These are phyloP conservation scores for Cataglyphis rosenhaueri DNA, from an alignment of 2,888 invertebrate genomes.

Conservation along the genomic window DNA sequence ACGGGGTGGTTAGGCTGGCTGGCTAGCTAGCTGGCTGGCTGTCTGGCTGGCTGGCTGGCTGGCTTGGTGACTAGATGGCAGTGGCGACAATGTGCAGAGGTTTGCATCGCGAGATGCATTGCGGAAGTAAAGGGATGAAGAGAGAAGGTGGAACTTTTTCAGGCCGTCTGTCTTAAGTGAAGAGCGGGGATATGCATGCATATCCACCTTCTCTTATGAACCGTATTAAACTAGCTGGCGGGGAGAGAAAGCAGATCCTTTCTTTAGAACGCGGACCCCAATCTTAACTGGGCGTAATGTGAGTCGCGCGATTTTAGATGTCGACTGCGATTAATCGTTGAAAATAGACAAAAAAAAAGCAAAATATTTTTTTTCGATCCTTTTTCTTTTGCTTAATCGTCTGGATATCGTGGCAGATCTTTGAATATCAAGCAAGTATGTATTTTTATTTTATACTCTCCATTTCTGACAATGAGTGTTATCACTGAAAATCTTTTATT, in stretches of 20 bases:
- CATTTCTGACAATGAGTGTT: slow-evolving; percentile 20
- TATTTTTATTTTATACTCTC: slow-evolving; percentile 35
- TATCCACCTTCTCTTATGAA: slow-evolving; percentile 47
- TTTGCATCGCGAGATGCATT: slow-evolving; percentile 71
- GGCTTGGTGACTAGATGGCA: slow-evolving; percentile 72
- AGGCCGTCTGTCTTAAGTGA: slow-evolving; percentile 73
- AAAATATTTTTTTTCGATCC: slow-evolving; percentile 50
- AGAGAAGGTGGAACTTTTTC: slow-evolving; percentile 68
- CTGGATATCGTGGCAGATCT: slow-evolving; percentile 5
- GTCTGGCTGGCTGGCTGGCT: slow-evolving; percentile 68
- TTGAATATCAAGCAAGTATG: background rate
- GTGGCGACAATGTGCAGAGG: slow-evolving; percentile 70
- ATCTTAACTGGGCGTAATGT: slow-evolving; percentile 64
- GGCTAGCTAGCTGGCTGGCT: slow-evolving; percentile 74
- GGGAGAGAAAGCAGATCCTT: slow-evolving; percentile 64
- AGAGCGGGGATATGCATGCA: slow-evolving; percentile 58
- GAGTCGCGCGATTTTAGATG: slow-evolving; percentile 65
- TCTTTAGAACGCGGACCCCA: slow-evolving; percentile 66
- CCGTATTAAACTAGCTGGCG: slow-evolving; percentile 69
- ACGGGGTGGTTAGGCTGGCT: slow-evolving; percentile 81
- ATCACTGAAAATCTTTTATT: slow-evolving; percentile 30
- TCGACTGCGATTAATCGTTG: slow-evolving; percentile 65
- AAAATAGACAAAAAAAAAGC: slow-evolving; percentile 38
- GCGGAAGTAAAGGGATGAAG: slow-evolving; percentile 51
- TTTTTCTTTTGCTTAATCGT: slow-evolving; percentile 44